Percentiles rank a stretch among this genome's conserved stretches.
These are phyloP conservation scores for Spialia ferax DNA, from an alignment of 2,888 invertebrate species.

Conservation along the genomic window DNA sequence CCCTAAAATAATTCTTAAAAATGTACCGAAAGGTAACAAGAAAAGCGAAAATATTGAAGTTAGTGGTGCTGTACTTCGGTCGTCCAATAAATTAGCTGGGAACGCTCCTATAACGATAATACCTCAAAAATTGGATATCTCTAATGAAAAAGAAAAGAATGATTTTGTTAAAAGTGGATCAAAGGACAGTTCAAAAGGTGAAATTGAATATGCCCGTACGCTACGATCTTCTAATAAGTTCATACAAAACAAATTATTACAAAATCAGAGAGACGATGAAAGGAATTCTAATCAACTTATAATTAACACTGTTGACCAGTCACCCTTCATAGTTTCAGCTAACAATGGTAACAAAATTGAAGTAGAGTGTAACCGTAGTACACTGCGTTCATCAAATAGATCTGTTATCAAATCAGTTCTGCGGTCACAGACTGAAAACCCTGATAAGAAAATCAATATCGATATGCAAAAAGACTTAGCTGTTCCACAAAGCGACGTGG, in stretches of 20 bases:
- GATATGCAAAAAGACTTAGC: background rate
- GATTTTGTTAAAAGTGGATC: background rate
- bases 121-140: background rate
- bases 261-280: background rate
- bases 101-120: background rate
- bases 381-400: slow-evolving; percentile 60
- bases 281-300: background rate
- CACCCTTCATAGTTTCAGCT: background rate
- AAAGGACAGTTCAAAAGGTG: background rate
- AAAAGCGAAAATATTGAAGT: background rate
- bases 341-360: background rate
- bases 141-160: background rate
- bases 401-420: slow-evolving; percentile 38
- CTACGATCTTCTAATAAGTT: slow-evolving; percentile 3
- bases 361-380: background rate
- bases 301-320: background rate
- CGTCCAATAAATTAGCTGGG: background rate
- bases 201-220: background rate
- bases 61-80: background rate
- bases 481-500: background rate
- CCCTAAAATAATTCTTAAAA: background rate
- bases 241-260: background rate
- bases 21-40: background rate
- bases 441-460: background rate
- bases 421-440: slow-evolving; percentile 2